Base-by-base conservation (phyloP, 2,113 vertebrate species). In the Perca schrenkii region DNA sequence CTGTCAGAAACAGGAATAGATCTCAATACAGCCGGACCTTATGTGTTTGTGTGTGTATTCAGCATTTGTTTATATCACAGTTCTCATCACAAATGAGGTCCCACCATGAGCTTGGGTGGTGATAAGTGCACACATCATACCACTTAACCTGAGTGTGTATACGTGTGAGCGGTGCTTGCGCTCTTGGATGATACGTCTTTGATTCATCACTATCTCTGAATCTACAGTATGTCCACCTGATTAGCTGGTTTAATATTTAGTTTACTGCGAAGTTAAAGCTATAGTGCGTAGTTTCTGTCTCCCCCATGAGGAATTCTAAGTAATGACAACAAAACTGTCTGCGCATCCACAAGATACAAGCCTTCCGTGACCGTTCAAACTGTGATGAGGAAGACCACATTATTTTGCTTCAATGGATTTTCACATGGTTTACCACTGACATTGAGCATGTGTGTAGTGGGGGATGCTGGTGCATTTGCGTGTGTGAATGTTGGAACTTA, bases 1-100 rank as follows among this genome's bases (percentile, higher is more conserved):
- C 53, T 85, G 88, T 78, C 84, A 86, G 77, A 86, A 80, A 86
- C 73, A 78, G 73, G 76, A 82, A 78, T 70, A 76, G 74, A 84
- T 63, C 49, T 82, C 72, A 62, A 56, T 63, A 47, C 43, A 76
- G 57, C 61, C 19, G 1, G 53, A 77, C 52, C 43, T 68, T 22
- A 2, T 28, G 66, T 17, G 19, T 65, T 0, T 58, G 46, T 69
- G 58, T 3, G 6, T 78, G 60, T 52, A n/a, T 61, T 75, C 21
- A 71, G 12, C 28, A 12, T 74, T 54, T 72, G 49, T 72, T 46
- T 54, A 53, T 28, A 61, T 66, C 62, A 46, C 36, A 40, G 57
- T 69, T 72, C 22, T 28, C 17, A 34, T 70, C 31, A 70, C 21
- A 77, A 69, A 69, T 64, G n/a, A 60, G 52, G 71, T 43, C 40